A percentile compares a stretch with the other conserved stretches of the same genome.
Conservation (phyloP, 2,888 invertebrate genomes). For the Carabus problematicus region DNA sequence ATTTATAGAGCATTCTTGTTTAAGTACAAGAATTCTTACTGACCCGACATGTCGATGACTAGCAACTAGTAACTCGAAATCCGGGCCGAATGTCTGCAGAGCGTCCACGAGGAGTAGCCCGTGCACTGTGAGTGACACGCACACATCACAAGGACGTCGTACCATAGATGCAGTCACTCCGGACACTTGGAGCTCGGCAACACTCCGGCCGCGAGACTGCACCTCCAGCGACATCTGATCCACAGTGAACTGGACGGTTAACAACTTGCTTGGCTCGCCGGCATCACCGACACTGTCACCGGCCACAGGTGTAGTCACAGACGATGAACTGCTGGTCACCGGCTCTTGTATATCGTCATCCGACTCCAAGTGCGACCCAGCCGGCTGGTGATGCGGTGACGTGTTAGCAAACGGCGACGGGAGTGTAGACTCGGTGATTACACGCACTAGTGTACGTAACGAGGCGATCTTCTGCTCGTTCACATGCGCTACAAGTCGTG, state of each 20-base stretch:
- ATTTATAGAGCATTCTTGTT: slow-evolving; percentile 30
- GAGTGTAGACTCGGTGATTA: slow-evolving; percentile 51
- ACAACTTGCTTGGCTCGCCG: slow-evolving; percentile 57
- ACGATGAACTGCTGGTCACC: slow-evolving; percentile 26
- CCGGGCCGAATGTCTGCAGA: slow-evolving; percentile 92
- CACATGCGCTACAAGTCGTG: slow-evolving; percentile 86
- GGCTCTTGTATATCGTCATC: neutral
- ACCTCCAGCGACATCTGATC: slow-evolving; percentile 88
- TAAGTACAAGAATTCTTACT: slow-evolving; percentile 58
- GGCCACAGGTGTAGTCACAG: slow-evolving; percentile 46
- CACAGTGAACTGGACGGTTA: slow-evolving; percentile 86
- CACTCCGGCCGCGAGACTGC: slow-evolving; percentile 85
- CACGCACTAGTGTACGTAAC: slow-evolving; percentile 65
- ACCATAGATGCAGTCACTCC: slow-evolving; percentile 82
- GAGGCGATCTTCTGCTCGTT: slow-evolving; percentile 88
- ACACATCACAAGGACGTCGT: slow-evolving; percentile 76
- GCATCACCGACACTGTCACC: slow-evolving; percentile 51
- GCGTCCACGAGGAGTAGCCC: slow-evolving; percentile 93
- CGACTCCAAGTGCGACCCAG: slow-evolving; percentile 27
- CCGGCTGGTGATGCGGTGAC: slow-evolving; percentile 28
- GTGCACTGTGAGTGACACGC: slow-evolving; percentile 86
- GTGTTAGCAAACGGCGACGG: slow-evolving; percentile 58
- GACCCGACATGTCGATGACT: slow-evolving; percentile 90
- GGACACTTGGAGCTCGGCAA: slow-evolving; percentile 91
- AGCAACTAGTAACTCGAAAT: slow-evolving; percentile 93